Conservation (phyloP, 1,140 invertebrate species). For the Aphaenogaster ashmeadi region DNA sequence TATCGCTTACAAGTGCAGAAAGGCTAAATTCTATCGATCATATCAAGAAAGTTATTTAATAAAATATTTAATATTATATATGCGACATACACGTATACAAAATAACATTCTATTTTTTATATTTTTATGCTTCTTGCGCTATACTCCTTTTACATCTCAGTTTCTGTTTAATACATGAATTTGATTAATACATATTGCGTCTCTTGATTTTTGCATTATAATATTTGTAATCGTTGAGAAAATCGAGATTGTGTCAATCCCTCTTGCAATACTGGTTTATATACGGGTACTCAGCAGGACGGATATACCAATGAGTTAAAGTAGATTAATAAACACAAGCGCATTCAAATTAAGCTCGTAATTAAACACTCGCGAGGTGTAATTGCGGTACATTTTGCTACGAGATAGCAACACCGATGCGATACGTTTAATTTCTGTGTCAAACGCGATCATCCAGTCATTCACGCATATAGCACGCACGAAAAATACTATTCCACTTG, state of each 20-base stretch:
- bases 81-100: background rate
- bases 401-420: slow-evolving; percentile 23
- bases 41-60: background rate
- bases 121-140: background rate
- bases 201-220: background rate
- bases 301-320: slow-evolving; percentile 46
- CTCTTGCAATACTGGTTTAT: slow-evolving; percentile 14
- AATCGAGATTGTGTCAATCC: slow-evolving; percentile 1
- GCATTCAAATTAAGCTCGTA: slow-evolving; percentile 45
- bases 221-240: slow-evolving; percentile 6
- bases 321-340: slow-evolving; percentile 53
- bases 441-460: background rate
- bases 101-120: background rate
- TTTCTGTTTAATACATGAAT: slow-evolving; percentile 12
- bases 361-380: slow-evolving; percentile 47
- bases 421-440: slow-evolving; percentile 40
- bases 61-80: background rate
- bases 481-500: background rate
- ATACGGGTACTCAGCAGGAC: background rate
- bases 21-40: slow-evolving; percentile 15
- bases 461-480: background rate
- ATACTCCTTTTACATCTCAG: background rate
- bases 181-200: background rate
- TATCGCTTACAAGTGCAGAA: background rate
- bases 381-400: slow-evolving; percentile 44